These are phyloP conservation scores for Syngnathoides biaculeatus DNA, from an alignment of 2,113 vertebrate species.

Conservation along the genomic window DNA sequence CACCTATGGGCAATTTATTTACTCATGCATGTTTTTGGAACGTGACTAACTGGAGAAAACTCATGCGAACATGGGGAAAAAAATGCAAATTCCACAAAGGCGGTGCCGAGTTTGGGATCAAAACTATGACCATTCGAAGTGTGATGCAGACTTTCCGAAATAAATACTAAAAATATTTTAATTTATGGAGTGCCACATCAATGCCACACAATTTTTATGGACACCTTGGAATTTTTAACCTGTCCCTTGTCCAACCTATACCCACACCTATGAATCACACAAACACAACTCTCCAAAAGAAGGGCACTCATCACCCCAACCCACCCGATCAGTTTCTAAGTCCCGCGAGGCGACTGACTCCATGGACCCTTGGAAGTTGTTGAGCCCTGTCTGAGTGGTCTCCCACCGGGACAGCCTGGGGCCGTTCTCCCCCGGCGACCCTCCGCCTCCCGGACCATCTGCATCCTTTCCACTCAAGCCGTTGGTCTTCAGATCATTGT, in stretches of 20 bases:
- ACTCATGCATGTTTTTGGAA: not conserved
- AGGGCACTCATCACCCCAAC: constrained; percentile 11
- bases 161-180: too few relatives aligned
- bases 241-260: too few relatives aligned
- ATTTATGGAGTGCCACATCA: too few relatives aligned
- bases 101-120: too few relatives aligned
- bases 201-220: too few relatives aligned
- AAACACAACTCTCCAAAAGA: not conserved
- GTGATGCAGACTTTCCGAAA: too few relatives aligned
- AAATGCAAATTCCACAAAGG: too few relatives aligned
- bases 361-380: constrained; percentile 62
- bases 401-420: constrained; percentile 51
- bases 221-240: too few relatives aligned
- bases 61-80: too few relatives aligned
- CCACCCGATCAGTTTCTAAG: constrained; percentile 68
- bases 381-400: constrained; percentile 34
- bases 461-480: constrained; percentile 48
- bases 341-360: constrained; percentile 70
- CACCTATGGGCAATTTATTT: not conserved
- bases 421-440: constrained; percentile 43
- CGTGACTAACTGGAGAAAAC: too few relatives aligned
- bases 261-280: not conserved
- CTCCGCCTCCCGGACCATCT: constrained; percentile 36
- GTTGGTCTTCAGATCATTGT: constrained; percentile 45
- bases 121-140: too few relatives aligned